These are phyloP conservation scores for Dromiciops gliroides DNA, from an alignment of 2,113 vertebrate species.

Conservation along the genomic window DNA sequence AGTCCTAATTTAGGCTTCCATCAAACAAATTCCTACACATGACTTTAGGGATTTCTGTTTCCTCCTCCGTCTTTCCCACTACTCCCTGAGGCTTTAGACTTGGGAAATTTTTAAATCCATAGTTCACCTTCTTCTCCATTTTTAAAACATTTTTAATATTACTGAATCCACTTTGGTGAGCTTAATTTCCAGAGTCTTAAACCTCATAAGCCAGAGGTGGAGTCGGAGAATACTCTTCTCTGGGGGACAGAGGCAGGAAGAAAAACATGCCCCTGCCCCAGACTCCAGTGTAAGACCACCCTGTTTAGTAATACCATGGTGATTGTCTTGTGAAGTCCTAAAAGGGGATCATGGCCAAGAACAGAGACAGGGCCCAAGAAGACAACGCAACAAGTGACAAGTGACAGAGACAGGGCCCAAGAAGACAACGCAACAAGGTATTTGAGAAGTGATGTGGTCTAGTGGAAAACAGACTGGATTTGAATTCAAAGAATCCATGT, in stretches of 20 bases:
- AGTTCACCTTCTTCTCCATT: conserved; percentile 45
- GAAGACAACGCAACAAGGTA: neutral
- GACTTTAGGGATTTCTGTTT: neutral
- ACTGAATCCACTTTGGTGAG: neutral
- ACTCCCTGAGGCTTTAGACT: conserved; percentile 11
- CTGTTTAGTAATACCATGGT: neutral
- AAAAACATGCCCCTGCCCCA: neutral
- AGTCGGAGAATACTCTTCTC: neutral
- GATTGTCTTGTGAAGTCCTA: neutral
- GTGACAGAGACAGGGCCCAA: neutral
- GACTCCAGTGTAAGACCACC: neutral
- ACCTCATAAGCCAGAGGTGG: neutral
- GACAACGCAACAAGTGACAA: neutral
- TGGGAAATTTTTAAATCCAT: conserved; percentile 65
- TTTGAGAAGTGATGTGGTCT: neutral
- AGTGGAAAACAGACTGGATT: neutral
- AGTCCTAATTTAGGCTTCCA: conserved; percentile 3
- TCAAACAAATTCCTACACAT: conserved; percentile 32
- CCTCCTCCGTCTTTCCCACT: neutral
- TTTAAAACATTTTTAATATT: conserved; percentile 24
- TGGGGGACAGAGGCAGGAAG: neutral
- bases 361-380: neutral
- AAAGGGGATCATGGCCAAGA: neutral
- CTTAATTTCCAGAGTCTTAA: neutral
- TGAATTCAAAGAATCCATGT: neutral